phyloP scores from a whole-genome alignment of 2,888 invertebrate genomes.

The Exocentrus adspersus region DNA sequence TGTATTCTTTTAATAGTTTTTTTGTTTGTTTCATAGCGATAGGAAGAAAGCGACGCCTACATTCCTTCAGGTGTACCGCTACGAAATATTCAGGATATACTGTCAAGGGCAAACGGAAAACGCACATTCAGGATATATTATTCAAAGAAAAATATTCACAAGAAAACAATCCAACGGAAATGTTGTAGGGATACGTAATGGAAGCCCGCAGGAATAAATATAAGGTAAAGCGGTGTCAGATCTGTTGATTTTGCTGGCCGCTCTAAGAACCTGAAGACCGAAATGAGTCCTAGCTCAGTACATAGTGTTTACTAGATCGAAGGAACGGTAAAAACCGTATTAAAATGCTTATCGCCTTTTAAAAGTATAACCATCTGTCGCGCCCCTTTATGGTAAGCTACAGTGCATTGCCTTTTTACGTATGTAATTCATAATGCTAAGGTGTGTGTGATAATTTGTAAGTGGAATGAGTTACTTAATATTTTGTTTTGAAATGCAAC shows the following conservation, averaged over 20 bases:
- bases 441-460: constrained; percentile 30
- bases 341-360: background rate
- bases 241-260: no score
- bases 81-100: background rate
- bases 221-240: no score
- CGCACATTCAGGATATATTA: no score
- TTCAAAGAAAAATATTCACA: no score
- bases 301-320: background rate
- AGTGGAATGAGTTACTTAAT: constrained; percentile 31
- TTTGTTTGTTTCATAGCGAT: background rate
- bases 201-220: no score
- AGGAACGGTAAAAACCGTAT: background rate
- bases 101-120: background rate
- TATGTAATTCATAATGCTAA: constrained; percentile 27
- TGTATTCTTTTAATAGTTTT: background rate
- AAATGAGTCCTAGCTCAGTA: no score
- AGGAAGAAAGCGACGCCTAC: constrained; percentile 1
- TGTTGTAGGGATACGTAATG: no score
- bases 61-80: background rate
- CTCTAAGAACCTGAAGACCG: no score
- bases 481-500: constrained; percentile 32
- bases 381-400: background rate
- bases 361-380: constrained; percentile 6
- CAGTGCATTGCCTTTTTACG: constrained; percentile 26
- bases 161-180: no score